These are phyloP conservation scores for Punctoribates punctum DNA, from an alignment of 2,888 invertebrate species.

Conservation along the genomic window DNA sequence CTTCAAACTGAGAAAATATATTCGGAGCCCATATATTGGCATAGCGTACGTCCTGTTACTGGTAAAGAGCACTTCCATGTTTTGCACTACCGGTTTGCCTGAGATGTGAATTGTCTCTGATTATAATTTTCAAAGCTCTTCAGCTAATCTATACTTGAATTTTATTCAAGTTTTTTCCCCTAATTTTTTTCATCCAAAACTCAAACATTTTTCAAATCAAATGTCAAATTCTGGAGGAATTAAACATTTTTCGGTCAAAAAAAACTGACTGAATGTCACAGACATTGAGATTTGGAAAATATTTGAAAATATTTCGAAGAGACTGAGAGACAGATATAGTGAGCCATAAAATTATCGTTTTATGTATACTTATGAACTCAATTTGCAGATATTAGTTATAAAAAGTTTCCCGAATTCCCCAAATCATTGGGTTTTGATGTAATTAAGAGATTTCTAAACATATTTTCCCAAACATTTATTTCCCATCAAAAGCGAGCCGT, in stretches of 20 bases:
- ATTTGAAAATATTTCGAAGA: no score
- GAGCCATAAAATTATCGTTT: no score
- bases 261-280: no score
- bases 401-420: neutral
- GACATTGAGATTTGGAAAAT: no score
- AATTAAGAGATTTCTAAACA: neutral
- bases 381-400: no score
- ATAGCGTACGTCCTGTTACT: conserved; percentile 18
- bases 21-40: neutral
- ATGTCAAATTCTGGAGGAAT: no score
- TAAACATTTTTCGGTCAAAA: no score
- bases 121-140: neutral
- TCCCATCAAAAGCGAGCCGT: neutral
- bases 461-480: neutral
- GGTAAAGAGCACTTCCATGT: neutral
- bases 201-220: neutral
- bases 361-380: no score
- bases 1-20: neutral
- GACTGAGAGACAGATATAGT: no score
- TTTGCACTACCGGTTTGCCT: conserved; percentile 21
- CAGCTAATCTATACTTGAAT: no score
- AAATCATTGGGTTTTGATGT: neutral
- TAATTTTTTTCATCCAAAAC: neutral
- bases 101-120: neutral
- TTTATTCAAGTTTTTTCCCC: neutral